Base-by-base conservation (phyloP, 2,113 vertebrate genomes). In the Pao palembangensis region DNA sequence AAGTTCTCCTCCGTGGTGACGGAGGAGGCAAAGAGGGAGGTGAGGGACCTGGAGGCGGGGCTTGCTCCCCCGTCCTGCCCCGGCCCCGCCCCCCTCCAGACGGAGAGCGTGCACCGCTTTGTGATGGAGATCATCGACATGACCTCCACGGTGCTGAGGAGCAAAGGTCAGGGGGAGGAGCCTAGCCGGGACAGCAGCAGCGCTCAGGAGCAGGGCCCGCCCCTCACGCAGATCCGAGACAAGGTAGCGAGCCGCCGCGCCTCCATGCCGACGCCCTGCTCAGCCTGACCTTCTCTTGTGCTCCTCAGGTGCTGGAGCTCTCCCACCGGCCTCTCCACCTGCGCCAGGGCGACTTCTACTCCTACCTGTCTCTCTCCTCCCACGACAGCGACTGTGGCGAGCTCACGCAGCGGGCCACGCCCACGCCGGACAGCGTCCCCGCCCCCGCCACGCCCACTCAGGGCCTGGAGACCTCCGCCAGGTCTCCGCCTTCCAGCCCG, bases 341-440 rank as follows among this genome's bases (percentile, higher is more conserved):
- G 48, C 92, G 93, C 48, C 95, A 95, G 61, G 95, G 96, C 4
- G 97, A 99, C 86, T 99, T 99, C 79, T 98, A 98, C 88, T 94
- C 96, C 65, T 99, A 99, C 66, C 87, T 99, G 74, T 98, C 97
- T 11, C 94, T 99, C 69, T 99, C 97, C 58, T 99, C 97, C 60
- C 97, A 99, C 70, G 97, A 99, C 88, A 98, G 96, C 72, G 97
- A 98, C 87, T 99, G 97, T 64, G 97, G 97, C n/a, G 97, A 98
- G 71, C 93, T 99, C 74, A 93, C 85, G 73, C 93, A 69, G 75
- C 94, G 92, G 64, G 8, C 58, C 65, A 88, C 92, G 28, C 93
- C 94, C 1, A 75, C 91, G 41, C 94, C 83, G 8, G 79, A 78
- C 81, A 48, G n/a, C 90, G 1, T 79, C 66, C 48, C 72, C 0